phyloP scores from a whole-genome alignment of 2,113 vertebrate species.

The Labeo rohita region DNA sequence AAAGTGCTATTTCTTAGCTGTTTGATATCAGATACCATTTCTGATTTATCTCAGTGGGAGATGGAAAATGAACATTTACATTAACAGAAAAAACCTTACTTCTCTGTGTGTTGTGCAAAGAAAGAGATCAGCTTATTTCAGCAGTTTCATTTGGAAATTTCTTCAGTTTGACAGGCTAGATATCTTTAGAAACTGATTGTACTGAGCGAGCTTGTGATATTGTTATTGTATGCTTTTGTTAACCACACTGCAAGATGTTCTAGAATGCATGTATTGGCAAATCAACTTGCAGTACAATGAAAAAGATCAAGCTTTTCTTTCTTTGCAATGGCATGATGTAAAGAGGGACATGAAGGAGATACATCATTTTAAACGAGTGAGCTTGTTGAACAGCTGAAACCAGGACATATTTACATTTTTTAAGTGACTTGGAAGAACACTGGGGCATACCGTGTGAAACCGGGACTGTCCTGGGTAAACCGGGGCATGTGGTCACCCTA shows the following conservation, averaged over 20 bases:
- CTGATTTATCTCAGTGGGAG: not conserved
- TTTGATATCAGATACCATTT: slow-evolving; percentile 2
- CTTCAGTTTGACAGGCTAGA: not conserved
- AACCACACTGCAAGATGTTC: not conserved
- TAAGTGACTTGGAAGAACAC: not conserved
- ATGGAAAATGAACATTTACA: not conserved
- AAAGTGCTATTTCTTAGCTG: not conserved
- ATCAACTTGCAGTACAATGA: not conserved
- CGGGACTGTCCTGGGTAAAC: not conserved
- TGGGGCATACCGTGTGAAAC: not conserved
- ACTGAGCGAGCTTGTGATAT: not conserved
- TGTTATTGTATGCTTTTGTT: not conserved
- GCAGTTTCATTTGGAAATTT: not conserved
- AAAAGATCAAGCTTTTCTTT: not conserved
- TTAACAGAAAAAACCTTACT: not conserved
- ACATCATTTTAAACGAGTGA: not conserved
- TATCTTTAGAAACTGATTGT: not conserved
- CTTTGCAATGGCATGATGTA: not conserved
- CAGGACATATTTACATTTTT: not conserved
- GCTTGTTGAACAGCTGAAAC: not conserved
- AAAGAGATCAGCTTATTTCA: not conserved
- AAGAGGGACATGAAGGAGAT: not conserved
- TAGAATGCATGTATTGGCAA: not conserved
- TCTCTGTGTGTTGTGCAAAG: not conserved
- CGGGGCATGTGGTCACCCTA: not conserved